phyloP scores from a whole-genome alignment of 1,140 invertebrate species.

The Leptinotarsa undecemlineata region DNA sequence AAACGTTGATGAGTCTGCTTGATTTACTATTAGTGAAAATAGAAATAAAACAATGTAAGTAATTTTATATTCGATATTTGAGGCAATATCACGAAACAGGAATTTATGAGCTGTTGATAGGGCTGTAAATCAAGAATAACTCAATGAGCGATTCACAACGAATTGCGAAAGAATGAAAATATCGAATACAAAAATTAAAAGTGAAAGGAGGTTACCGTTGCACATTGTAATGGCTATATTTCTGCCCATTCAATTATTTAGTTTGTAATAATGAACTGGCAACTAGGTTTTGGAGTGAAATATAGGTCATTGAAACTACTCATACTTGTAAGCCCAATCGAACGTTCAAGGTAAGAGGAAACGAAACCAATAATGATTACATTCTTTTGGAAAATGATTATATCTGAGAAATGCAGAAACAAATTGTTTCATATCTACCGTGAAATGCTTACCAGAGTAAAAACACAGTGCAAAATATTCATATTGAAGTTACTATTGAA shows the following conservation, averaged over 20 bases:
- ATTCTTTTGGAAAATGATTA: not conserved
- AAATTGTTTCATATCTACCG: not conserved
- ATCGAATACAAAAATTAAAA: not conserved
- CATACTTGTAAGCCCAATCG: not conserved
- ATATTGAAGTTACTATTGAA: too few species aligned
- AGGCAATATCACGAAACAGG: too few species aligned
- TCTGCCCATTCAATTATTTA: not conserved
- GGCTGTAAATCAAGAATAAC: too few species aligned
- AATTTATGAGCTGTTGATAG: too few species aligned
- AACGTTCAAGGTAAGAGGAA: not conserved
- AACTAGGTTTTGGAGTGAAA: not conserved
- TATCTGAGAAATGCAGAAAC: not conserved
- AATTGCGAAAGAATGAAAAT: not conserved
- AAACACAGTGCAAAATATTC: too few species aligned
- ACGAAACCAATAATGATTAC: not conserved
- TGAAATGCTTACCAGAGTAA: not conserved
- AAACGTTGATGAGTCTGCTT: too few species aligned
- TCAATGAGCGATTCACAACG: too few species aligned
- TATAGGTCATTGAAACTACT: constrained; percentile 15
- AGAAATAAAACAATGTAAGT: too few species aligned
- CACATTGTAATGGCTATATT: not conserved
- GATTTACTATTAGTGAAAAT: too few species aligned
- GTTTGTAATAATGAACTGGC: not conserved
- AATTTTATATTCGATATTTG: too few species aligned
- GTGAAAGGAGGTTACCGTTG: not conserved